phyloP scores from a whole-genome alignment of 2,113 vertebrate genomes.

The Protobothrops mucrosquamatus region DNA sequence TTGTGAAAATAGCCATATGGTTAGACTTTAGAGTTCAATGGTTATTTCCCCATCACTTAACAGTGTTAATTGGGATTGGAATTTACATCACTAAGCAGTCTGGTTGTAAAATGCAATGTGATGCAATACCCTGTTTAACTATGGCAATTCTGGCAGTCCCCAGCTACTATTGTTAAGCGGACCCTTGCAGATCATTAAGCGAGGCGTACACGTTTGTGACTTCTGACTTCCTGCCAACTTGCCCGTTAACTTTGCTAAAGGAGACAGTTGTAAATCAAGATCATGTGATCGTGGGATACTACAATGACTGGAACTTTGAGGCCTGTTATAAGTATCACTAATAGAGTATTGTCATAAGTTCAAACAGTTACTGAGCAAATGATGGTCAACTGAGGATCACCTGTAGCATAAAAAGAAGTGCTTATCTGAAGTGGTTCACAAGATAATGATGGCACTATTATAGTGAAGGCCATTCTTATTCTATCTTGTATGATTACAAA shows the following conservation, averaged over 20 bases:
- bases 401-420: not conserved
- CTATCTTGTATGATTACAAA: not conserved
- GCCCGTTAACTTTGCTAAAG: not conserved
- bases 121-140: not conserved
- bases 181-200: not conserved
- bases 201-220: not conserved
- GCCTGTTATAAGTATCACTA: not conserved
- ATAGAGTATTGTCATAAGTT: not conserved
- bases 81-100: not conserved
- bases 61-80: not conserved
- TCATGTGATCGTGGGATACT: not conserved
- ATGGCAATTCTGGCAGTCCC: not conserved
- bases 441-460: not conserved
- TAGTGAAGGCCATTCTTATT: not conserved
- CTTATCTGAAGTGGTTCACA: not conserved
- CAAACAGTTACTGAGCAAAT: not conserved
- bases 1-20: not conserved
- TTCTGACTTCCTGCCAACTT: not conserved
- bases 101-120: not conserved
- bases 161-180: not conserved
- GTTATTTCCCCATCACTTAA: not conserved
- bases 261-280: not conserved
- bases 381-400: not conserved
- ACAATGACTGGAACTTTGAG: not conserved
- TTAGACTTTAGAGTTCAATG: not conserved